Percentiles rank a stretch among this genome's conserved stretches.
Conservation (phyloP, 1,140 invertebrate genomes). For the Trialeurodes vaporariorum region DNA sequence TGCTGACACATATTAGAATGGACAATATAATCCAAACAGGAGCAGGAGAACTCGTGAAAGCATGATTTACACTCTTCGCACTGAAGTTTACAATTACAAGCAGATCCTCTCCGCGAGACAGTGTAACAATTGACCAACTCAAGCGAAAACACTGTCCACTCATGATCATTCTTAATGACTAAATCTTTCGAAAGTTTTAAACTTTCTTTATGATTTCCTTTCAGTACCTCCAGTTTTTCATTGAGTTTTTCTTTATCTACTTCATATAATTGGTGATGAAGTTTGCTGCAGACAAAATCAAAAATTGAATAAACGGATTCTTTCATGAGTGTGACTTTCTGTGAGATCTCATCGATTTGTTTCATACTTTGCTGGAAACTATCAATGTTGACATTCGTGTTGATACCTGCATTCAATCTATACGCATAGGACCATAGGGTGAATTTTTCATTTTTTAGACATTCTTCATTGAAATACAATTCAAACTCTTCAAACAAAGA, state of each 20-base stretch:
- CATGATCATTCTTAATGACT: not conserved
- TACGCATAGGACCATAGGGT: conserved; percentile 6
- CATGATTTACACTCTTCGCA: not conserved
- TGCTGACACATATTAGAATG: not conserved
- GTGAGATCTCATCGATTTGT: not conserved
- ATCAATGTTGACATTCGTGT: conserved; percentile 10
- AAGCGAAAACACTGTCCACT: not conserved
- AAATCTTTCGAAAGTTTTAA: not conserved
- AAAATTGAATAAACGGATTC: not conserved
- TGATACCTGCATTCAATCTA: not conserved
- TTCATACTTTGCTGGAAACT: not conserved
- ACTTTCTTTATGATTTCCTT: not conserved
- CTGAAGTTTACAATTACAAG: not conserved
- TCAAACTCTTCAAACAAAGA: not conserved
- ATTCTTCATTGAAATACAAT: conserved; percentile 10
- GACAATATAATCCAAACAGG: not conserved
- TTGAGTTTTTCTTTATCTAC: not conserved
- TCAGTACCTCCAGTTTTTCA: not conserved
- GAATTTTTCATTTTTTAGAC: not conserved
- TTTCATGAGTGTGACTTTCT: not conserved
- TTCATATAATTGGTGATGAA: not conserved
- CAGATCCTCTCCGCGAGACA: not conserved
- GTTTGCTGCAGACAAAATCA: not conserved
- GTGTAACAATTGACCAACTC: not conserved
- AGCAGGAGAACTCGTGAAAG: not conserved